These are phyloP conservation scores for Caerostris darwini DNA, from an alignment of 1,140 invertebrate genomes.

Conservation along the genomic window DNA sequence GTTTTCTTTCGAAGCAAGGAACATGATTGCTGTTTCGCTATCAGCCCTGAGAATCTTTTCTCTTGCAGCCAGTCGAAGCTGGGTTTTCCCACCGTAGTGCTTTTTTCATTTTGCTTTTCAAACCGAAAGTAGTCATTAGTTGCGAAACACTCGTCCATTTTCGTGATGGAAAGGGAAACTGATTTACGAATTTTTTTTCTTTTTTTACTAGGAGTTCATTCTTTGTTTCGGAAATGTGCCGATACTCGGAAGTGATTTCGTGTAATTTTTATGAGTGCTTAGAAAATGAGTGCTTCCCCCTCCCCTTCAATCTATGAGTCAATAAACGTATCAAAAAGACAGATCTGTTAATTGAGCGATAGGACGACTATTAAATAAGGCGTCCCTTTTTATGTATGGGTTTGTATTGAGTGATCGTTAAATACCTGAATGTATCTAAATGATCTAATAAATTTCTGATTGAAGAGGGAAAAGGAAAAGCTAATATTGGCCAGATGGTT, in stretches of 20 bases:
- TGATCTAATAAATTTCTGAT: too few relatives aligned
- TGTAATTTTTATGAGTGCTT: too few relatives aligned
- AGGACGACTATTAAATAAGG: too few relatives aligned
- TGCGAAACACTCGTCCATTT: neutral
- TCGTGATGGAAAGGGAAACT: neutral
- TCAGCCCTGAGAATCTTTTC: neutral
- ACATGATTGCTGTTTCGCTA: slow-evolving; percentile 41
- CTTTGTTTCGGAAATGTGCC: neutral
- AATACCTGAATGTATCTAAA: too few relatives aligned
- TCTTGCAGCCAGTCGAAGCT: neutral
- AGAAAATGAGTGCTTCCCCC: too few relatives aligned
- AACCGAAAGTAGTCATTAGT: neutral
- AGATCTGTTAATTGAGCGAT: too few relatives aligned
- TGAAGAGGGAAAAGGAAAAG: too few relatives aligned
- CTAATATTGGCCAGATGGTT: too few relatives aligned
- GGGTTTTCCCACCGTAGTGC: neutral
- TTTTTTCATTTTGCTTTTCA: neutral
- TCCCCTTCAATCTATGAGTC: too few relatives aligned
- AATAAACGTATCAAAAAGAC: too few relatives aligned
- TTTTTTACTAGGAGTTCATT: neutral
- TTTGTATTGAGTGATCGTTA: too few relatives aligned
- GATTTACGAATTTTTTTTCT: neutral
- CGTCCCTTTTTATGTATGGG: too few relatives aligned
- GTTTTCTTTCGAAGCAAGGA: neutral
- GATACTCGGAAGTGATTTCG: neutral